Evolutionary conservation across 37 sponge, comb jelly and placozoan genomes (phyloP), one percentile per base, ranked within the genome.

Genomic region (Cladorhizidae sp.): DNA sequence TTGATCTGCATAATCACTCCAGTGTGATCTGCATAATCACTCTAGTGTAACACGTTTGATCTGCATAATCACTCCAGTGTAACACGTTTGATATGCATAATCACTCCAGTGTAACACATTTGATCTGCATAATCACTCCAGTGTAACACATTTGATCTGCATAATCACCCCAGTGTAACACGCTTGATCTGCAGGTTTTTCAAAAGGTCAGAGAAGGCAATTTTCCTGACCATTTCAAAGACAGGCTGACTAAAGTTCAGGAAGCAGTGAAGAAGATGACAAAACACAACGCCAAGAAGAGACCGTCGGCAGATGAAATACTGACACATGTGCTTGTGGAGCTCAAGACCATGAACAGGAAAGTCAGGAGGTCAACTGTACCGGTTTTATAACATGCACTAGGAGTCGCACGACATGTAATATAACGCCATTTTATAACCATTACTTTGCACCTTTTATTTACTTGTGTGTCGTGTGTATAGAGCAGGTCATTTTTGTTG

Each of bases 241-340:
- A 81, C 1, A 37, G 61, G 18, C 33, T 61, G 8, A 42, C 42
- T 23, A 70, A 59, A 8, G 82, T 57, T 71, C 6, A 64, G 12
- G 42, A 52, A 11, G 22, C 74, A 22, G 62, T 83, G 17, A 29
- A 64, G 40, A 29, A 22, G 5, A 26, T 83, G 76, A 35, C 74
- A 40, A 38, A 18, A 1, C 14, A 31, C 26, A 50, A 75, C 12
- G 76, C 83, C 25, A 22, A n/a, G 6, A 26, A 65, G 20, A 83
- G 81, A 39, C 81, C 81, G 7, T 55, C 81, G 57, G 81, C 81
- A 35, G 72, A 36, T 75, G 76, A 57, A 38, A 57, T 75, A 7
- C 12, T 61, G 9, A 59, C 3, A 59, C 5, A 59, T 28, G 3
- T 28, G 15, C 61, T 59, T 17, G 61, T 59, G n/a, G 61, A 59